Percentiles rank a stretch among this genome's conserved stretches.
phyloP scores from a whole-genome alignment of 2,888 invertebrate species.

The Rhamphomyia laevipes region DNA sequence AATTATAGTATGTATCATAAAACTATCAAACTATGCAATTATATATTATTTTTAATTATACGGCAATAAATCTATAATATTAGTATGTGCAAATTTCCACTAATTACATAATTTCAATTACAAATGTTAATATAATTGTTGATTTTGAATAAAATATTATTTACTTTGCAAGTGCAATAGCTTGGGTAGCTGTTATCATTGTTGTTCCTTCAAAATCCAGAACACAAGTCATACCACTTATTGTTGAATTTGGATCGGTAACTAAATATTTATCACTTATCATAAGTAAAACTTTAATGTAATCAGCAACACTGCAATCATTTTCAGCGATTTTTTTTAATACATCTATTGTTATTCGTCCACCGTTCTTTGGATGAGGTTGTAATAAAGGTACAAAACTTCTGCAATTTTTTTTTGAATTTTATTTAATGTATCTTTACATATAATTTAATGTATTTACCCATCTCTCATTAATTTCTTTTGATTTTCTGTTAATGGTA shows the following conservation, averaged over 20 bases:
- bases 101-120: no score
- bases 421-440: no score
- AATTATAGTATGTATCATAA: no score
- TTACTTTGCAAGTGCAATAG: conserved; percentile 44
- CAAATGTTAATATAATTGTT: no score
- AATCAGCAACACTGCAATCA: background rate
- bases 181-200: conserved; percentile 41
- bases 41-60: no score
- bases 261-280: no score
- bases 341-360: conserved; percentile 19
- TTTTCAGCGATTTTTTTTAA: background rate
- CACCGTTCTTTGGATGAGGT: conserved; percentile 23
- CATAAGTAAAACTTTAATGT: no score
- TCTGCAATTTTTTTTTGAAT: conserved; percentile 25
- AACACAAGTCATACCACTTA: conserved; percentile 39
- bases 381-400: conserved; percentile 37
- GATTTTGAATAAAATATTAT: no score
- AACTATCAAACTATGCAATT: no score
- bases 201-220: conserved; percentile 42
- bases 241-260: conserved; percentile 25
- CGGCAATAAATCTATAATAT: no score
- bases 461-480: conserved; percentile 23
- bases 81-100: no score
- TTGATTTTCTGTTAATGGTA: conserved; percentile 28
- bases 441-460: conserved; percentile 21